Conservation (phyloP, 2,797 vertebrate genomes). For the Sciurus vulgaris region DNA sequence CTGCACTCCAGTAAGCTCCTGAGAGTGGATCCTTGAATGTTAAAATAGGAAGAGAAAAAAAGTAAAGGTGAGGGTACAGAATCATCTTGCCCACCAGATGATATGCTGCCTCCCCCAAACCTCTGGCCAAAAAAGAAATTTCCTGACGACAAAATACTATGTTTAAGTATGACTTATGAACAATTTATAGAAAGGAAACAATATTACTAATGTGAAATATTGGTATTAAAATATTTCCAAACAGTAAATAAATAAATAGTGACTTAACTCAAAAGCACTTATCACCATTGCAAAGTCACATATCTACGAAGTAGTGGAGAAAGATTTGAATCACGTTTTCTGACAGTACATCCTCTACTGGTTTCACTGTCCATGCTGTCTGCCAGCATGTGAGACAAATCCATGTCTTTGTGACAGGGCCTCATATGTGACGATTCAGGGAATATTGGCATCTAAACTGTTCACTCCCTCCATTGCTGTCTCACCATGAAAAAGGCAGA, state of each 20-base stretch:
- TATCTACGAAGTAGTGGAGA: background rate
- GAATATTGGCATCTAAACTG: background rate
- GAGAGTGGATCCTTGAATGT: background rate
- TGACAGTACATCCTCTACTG: background rate
- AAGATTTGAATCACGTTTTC: background rate
- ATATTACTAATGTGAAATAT: background rate
- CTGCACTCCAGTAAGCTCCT: background rate
- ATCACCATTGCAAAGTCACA: background rate
- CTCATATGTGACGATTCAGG: background rate
- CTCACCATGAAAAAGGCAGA: background rate
- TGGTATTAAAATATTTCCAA: background rate
- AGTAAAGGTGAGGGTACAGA: background rate
- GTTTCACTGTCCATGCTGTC: background rate
- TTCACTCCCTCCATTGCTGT: background rate
- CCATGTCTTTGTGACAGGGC: background rate
- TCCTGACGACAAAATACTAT: background rate
- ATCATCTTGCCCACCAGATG: background rate
- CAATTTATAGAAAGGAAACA: background rate
- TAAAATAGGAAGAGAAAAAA: background rate
- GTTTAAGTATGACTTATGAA: background rate
- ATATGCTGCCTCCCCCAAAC: background rate
- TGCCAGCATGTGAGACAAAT: background rate
- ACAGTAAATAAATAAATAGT: background rate
- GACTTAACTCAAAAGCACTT: background rate
- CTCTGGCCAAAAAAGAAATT: background rate